These are phyloP conservation scores for Venturia canescens DNA, from an alignment of 1,140 invertebrate species.

Conservation along the genomic window DNA sequence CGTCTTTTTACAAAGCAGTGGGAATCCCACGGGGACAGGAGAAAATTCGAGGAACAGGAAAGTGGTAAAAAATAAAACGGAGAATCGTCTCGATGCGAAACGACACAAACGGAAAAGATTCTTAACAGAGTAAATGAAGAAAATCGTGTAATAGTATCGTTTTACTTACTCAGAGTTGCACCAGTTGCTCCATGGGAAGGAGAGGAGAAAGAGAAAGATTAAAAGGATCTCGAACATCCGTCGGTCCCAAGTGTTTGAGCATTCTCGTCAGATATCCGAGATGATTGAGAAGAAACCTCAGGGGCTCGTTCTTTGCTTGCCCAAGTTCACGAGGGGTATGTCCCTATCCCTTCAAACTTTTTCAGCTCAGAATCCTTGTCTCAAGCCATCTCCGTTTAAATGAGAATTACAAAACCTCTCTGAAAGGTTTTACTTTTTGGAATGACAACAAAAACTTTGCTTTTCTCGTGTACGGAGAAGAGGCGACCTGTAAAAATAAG, in stretches of 20 bases:
- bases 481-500: too few species aligned
- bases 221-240: background rate
- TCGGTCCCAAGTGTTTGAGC: too few species aligned
- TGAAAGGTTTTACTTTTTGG: background rate
- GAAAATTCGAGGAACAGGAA: background rate
- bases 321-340: too few species aligned
- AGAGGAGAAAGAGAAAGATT: background rate
- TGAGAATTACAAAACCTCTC: background rate
- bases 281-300: background rate
- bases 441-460: too few species aligned
- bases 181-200: background rate
- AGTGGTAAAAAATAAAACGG: background rate
- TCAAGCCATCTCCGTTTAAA: background rate
- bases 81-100: background rate
- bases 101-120: background rate
- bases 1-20: too few species aligned
- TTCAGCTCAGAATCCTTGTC: background rate
- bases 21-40: too few species aligned
- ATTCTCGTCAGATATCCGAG: background rate
- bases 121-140: background rate
- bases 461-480: too few species aligned
- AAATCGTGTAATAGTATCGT: constrained; percentile 41
- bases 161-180: constrained; percentile 28
- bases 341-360: background rate
- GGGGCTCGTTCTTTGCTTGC: too few species aligned